Conservation (phyloP, 2,888 invertebrate genomes). For the Blera fallax region DNA sequence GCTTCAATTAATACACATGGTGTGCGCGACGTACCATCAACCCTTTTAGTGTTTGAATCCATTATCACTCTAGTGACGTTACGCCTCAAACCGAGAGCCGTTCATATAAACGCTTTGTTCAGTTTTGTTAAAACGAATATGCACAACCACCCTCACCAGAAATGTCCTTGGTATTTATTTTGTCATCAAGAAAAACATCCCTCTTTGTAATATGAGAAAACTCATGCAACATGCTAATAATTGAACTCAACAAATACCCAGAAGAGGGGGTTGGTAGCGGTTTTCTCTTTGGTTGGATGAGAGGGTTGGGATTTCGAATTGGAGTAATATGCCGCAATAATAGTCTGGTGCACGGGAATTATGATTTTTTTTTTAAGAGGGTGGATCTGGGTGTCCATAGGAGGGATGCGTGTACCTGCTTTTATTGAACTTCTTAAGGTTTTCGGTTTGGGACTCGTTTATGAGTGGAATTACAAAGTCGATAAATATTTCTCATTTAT, state of each 20-base stretch:
- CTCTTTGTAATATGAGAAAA: slow-evolving; percentile 61
- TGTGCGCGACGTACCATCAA: slow-evolving; percentile 67
- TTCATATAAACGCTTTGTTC: slow-evolving; percentile 62
- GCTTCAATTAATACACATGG: slow-evolving; percentile 70
- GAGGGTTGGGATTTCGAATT: slow-evolving; percentile 48
- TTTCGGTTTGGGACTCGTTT: neutral
- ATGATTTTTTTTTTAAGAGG: slow-evolving; percentile 26
- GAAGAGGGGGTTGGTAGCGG: slow-evolving; percentile 44
- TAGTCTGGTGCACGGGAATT: slow-evolving; percentile 51
- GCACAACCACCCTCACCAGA: slow-evolving; percentile 31
- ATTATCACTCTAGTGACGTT: slow-evolving; percentile 70
- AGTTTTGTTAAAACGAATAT: slow-evolving; percentile 59
- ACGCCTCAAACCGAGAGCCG: slow-evolving; percentile 64
- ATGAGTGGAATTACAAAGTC: neutral
- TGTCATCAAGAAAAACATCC: slow-evolving; percentile 69
- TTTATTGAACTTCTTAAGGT: neutral
- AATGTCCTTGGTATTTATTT: slow-evolving; percentile 65
- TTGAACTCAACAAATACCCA: slow-evolving; percentile 65
- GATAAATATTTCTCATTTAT: neutral
- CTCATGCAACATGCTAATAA: slow-evolving; percentile 73
- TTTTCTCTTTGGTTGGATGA: slow-evolving; percentile 50
- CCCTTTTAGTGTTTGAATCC: slow-evolving; percentile 73
- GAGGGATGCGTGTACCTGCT: slow-evolving; percentile 30
- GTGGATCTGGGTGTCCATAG: neutral
- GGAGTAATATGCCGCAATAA: slow-evolving; percentile 68